phyloP scores from a whole-genome alignment of 2,797 vertebrate species.

The Falco naumanni region DNA sequence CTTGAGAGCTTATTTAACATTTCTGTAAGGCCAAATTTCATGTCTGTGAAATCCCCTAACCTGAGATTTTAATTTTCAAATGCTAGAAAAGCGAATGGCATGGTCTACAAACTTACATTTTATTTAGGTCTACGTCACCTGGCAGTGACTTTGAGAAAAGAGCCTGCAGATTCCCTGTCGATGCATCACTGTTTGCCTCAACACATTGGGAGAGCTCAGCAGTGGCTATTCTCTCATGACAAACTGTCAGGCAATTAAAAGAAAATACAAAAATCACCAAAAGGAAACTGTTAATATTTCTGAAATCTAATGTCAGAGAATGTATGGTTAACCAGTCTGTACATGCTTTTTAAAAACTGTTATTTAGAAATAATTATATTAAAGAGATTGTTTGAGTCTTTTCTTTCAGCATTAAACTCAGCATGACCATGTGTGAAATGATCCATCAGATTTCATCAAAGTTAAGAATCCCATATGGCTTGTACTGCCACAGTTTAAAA shows the following conservation, averaged over 20 bases:
- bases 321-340: slow-evolving; percentile 27
- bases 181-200: not conserved
- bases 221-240: not conserved
- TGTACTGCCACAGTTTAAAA: slow-evolving; percentile 24
- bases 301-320: slow-evolving; percentile 30
- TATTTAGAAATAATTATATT: slow-evolving; percentile 49
- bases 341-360: slow-evolving; percentile 38
- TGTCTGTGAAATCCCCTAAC: not conserved
- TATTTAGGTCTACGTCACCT: not conserved
- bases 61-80: not conserved
- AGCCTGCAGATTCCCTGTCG: not conserved
- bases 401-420: slow-evolving; percentile 27
- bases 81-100: not conserved
- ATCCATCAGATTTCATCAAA: slow-evolving; percentile 62
- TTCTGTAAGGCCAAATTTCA: not conserved
- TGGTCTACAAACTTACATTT: not conserved
- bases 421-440: slow-evolving; percentile 61
- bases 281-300: slow-evolving; percentile 23
- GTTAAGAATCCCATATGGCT: slow-evolving; percentile 61
- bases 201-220: not conserved
- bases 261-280: not conserved
- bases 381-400: slow-evolving; percentile 10
- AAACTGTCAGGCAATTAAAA: slow-evolving; percentile 32
- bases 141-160: not conserved
- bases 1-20: not conserved